Percentiles rank a stretch among this genome's conserved stretches.
These are phyloP conservation scores for Loripinus fragilis DNA, from an alignment of 2,888 invertebrate genomes.

Conservation along the genomic window DNA sequence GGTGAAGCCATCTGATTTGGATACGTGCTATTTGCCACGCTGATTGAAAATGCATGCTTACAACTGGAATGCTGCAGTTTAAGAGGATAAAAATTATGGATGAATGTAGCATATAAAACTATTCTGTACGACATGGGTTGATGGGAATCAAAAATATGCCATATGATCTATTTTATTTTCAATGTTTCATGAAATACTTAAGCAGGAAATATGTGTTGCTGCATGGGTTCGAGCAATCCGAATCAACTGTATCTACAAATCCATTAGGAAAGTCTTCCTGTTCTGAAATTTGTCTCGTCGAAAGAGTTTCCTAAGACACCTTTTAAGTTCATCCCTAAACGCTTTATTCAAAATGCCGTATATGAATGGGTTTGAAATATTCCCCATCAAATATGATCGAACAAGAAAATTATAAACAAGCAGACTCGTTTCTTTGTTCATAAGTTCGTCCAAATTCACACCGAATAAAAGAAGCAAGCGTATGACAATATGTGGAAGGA, in stretches of 20 bases:
- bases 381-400: conserved; percentile 65
- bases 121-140: no score
- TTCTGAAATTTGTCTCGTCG: conserved; percentile 76
- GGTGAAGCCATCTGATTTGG: no score
- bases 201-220: no score
- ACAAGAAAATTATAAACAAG: conserved; percentile 63
- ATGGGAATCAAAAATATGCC: no score
- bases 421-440: conserved; percentile 32
- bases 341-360: conserved; percentile 65
- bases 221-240: no score
- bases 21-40: no score
- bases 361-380: conserved; percentile 66
- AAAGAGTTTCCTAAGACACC: conserved; percentile 24
- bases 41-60: no score
- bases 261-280: not conserved
- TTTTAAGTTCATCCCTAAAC: conserved; percentile 63
- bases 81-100: no score
- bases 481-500: conserved; percentile 63
- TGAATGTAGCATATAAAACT: no score
- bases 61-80: no score
- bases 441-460: conserved; percentile 38
- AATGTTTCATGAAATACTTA: no score
- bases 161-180: no score
- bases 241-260: not conserved
- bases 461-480: conserved; percentile 53